These are phyloP conservation scores for Cephalopholis sonnerati DNA, from an alignment of 2,113 vertebrate genomes.

Conservation along the genomic window DNA sequence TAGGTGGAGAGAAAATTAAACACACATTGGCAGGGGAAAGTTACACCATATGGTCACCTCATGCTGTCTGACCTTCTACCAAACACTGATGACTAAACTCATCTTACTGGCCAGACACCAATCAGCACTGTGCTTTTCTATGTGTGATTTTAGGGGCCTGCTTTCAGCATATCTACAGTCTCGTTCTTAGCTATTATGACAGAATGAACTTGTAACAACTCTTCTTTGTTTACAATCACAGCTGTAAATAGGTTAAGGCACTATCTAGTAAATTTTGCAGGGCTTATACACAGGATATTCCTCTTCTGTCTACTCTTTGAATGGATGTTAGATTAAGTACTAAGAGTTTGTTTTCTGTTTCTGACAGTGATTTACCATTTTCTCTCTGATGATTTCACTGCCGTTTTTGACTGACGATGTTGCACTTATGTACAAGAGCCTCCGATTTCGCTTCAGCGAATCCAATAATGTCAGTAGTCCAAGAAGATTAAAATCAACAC, in stretches of 20 bases:
- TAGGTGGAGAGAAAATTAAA: constrained; percentile 36
- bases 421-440: neutral
- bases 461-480: neutral
- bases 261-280: neutral
- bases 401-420: neutral
- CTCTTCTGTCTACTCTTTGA: neutral
- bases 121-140: neutral
- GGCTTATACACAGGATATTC: neutral
- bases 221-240: neutral
- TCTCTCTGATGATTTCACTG: neutral
- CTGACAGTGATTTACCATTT: neutral
- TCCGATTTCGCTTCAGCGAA: neutral
- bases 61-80: constrained; percentile 31
- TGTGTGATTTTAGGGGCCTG: neutral
- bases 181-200: no score
- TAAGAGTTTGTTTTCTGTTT: neutral
- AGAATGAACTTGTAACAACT: no score
- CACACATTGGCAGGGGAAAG: constrained; percentile 18
- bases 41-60: constrained; percentile 50
- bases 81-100: neutral
- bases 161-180: neutral
- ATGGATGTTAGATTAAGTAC: neutral
- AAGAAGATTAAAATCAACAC: neutral
- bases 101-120: neutral
- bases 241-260: neutral